phyloP scores from a whole-genome alignment of 2,113 vertebrate genomes.

The Forbesichthys agassizii region DNA sequence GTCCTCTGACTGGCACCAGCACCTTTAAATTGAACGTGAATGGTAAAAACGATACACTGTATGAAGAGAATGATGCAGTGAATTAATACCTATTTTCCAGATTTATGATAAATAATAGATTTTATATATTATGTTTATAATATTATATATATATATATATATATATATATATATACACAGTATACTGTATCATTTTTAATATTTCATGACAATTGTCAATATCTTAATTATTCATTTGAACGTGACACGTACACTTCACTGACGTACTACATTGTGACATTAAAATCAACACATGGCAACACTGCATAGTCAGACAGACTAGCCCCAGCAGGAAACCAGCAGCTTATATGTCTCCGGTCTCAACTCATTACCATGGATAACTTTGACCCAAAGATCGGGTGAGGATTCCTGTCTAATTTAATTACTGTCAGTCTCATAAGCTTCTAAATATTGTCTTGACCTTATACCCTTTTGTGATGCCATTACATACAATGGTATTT shows the following conservation, averaged over 20 bases:
- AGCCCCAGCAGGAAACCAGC: constrained; percentile 72
- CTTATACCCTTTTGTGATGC: constrained; percentile 76
- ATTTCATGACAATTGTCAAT: too few relatives aligned
- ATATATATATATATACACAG: too few relatives aligned
- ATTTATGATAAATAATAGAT: not conserved
- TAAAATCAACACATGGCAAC: constrained; percentile 28
- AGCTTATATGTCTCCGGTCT: constrained; percentile 74
- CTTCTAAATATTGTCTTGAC: constrained; percentile 85
- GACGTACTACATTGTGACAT: constrained; percentile 21
- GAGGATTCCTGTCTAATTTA: constrained; percentile 86
- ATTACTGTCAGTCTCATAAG: constrained; percentile 81
- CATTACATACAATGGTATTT: constrained; percentile 41
- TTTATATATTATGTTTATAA: not conserved
- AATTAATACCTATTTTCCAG: not conserved
- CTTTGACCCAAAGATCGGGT: constrained; percentile 79
- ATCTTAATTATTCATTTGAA: not conserved
- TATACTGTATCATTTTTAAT: too few relatives aligned
- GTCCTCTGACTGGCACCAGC: not conserved
- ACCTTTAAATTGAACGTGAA: not conserved
- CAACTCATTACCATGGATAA: constrained; percentile 75
- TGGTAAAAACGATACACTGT: not conserved
- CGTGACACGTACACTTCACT: constrained; percentile 7
- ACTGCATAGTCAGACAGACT: constrained; percentile 53
- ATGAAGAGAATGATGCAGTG: not conserved
- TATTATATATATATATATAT: too few relatives aligned